Evolutionary conservation across 1,140 invertebrate genomes (phyloP).

Genomic region (Panonychus citri): DNA sequence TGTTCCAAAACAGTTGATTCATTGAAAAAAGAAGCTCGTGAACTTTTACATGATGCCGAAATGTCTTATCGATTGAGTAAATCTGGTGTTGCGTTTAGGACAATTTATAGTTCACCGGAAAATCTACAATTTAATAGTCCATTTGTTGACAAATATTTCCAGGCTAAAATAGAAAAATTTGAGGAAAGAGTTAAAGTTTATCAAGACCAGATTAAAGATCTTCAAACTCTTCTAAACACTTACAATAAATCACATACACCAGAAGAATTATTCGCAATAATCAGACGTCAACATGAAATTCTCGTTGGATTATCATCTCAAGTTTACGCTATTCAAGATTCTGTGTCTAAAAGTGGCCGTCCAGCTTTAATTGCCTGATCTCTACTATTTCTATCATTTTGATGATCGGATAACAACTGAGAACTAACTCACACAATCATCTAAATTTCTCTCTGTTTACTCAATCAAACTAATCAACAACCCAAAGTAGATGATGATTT

Average conservation of each 20-base stretch:
- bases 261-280: slow-evolving; percentile 8
- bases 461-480: too few relatives aligned
- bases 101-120: neutral
- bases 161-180: slow-evolving; percentile 1
- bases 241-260: slow-evolving; percentile 1
- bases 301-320: slow-evolving; percentile 5
- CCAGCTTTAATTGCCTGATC: too few relatives aligned
- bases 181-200: slow-evolving; percentile 6
- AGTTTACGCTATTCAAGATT: slow-evolving; percentile 8
- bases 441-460: too few relatives aligned
- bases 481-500: too few relatives aligned
- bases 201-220: slow-evolving; percentile 6
- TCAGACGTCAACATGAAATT: slow-evolving; percentile 8
- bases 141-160: slow-evolving; percentile 6
- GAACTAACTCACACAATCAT: too few relatives aligned
- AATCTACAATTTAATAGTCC: neutral
- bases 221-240: neutral
- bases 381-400: too few relatives aligned
- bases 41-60: slow-evolving; percentile 6
- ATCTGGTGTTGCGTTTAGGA: neutral
- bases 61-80: slow-evolving; percentile 5
- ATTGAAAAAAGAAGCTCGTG: slow-evolving; percentile 8
- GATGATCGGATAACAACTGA: too few relatives aligned
- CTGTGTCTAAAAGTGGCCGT: neutral
- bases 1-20: slow-evolving; percentile 4